Percentiles rank a stretch among this genome's conserved stretches.
Evolutionary conservation across 2,113 vertebrate genomes (phyloP).

Genomic region (Cyprinus carpio): DNA sequence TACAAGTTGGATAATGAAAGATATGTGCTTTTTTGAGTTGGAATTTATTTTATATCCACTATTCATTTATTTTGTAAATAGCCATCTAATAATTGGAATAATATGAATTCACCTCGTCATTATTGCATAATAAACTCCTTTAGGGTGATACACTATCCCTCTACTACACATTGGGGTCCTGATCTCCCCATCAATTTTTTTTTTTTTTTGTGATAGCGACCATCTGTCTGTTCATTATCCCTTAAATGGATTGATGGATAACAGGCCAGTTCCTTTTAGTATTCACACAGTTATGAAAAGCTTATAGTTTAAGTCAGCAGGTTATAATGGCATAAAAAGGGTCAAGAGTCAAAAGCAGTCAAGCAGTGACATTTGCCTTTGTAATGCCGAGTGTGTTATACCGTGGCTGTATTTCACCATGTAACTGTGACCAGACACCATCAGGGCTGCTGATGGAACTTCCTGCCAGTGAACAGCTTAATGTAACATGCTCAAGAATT

Average conservation of each 20-base stretch:
- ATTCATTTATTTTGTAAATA: not conserved
- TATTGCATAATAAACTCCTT: not conserved
- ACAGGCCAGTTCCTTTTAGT: conserved; percentile 4
- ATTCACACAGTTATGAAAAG: conserved; percentile 4
- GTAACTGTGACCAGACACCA: conserved; percentile 33
- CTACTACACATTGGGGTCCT: not conserved
- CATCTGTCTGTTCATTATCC: not conserved
- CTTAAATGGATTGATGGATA: not conserved
- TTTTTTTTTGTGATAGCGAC: not conserved
- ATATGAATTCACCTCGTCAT: not conserved
- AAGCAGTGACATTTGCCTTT: conserved; percentile 28
- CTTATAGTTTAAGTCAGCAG: not conserved
- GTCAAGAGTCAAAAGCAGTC: conserved; percentile 22
- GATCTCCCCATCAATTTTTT: not conserved
- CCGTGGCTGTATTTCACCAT: not conserved
- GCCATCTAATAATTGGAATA: not conserved
- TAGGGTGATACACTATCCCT: not conserved
- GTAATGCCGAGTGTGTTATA: conserved; percentile 22
- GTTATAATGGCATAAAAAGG: conserved; percentile 10
- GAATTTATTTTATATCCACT: not conserved
- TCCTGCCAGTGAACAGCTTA: conserved; percentile 28
- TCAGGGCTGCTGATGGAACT: conserved; percentile 9
- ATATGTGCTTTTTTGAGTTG: not conserved
- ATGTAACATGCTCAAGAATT: conserved; percentile 41
- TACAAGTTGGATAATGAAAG: not conserved